Percentiles rank a stretch among this genome's conserved stretches.
phyloP scores from a whole-genome alignment of 2,888 invertebrate species.

The Drosophila atripex region DNA sequence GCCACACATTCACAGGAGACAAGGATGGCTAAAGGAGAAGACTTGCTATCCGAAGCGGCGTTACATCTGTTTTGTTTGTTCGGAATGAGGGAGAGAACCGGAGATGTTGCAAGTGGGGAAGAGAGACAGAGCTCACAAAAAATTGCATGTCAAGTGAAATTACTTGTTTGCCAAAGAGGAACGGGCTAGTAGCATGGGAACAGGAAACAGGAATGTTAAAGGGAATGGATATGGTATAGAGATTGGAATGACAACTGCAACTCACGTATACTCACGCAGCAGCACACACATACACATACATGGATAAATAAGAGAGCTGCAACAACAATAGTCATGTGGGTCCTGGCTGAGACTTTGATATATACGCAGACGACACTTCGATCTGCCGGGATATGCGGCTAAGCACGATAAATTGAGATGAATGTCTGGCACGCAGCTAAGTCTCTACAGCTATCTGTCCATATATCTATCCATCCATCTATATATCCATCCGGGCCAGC shows the following conservation, averaged over 20 bases:
- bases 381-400: slow-evolving; percentile 61
- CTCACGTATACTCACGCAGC: slow-evolving; percentile 7
- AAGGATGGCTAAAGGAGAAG: slow-evolving; percentile 30
- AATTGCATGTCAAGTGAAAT: slow-evolving; percentile 76
- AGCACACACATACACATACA: neutral
- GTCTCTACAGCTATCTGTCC: slow-evolving; percentile 32
- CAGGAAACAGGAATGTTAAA: slow-evolving; percentile 13
- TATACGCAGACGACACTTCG: slow-evolving; percentile 65
- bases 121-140: slow-evolving; percentile 40
- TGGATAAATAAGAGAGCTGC: slow-evolving; percentile 8
- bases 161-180: slow-evolving; percentile 63
- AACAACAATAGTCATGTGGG: slow-evolving; percentile 19
- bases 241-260: slow-evolving; percentile 39
- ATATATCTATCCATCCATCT: slow-evolving; percentile 28
- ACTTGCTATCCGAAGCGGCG: slow-evolving; percentile 43
- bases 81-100: slow-evolving; percentile 3
- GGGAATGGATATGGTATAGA: slow-evolving; percentile 16
- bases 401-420: slow-evolving; percentile 76
- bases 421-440: slow-evolving; percentile 61
- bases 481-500: slow-evolving; percentile 39
- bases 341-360: slow-evolving; percentile 47
- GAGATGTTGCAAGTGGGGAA: neutral
- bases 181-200: slow-evolving; percentile 11
- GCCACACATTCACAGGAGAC: slow-evolving; percentile 4
- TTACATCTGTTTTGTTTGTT: slow-evolving; percentile 63